These are phyloP conservation scores for Crotalus viridis DNA, from an alignment of 2,113 vertebrate genomes.

Conservation along the genomic window DNA sequence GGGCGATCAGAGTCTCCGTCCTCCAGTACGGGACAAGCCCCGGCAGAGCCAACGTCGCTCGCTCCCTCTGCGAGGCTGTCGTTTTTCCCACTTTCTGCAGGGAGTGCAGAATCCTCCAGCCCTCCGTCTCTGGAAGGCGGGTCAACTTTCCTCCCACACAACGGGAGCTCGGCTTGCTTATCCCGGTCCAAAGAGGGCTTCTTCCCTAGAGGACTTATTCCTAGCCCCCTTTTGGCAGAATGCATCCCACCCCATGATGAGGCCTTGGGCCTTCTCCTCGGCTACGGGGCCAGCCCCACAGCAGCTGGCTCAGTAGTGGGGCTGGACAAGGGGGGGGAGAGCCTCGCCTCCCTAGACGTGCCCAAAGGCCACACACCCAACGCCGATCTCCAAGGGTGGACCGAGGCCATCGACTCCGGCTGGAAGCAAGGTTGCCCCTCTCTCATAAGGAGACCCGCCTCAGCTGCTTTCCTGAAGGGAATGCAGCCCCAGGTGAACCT, in stretches of 20 bases:
- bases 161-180: neutral
- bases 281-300: neutral
- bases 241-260: neutral
- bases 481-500: neutral
- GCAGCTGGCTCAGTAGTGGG: neutral
- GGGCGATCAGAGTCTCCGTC: slow-evolving; percentile 93
- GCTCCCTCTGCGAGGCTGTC: slow-evolving; percentile 85
- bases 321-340: neutral
- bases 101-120: slow-evolving; percentile 76
- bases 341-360: no score
- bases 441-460: neutral
- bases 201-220: neutral
- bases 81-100: slow-evolving; percentile 79
- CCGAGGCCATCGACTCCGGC: neutral
- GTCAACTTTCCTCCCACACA: neutral
- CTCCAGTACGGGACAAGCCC: slow-evolving; percentile 96
- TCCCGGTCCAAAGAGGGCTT: neutral
- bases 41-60: slow-evolving; percentile 96
- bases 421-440: neutral
- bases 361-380: neutral
- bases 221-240: neutral
- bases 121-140: slow-evolving; percentile 66
- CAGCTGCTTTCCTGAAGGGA: neutral
- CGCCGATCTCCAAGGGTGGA: neutral
- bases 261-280: neutral